A percentile compares a stretch with the other conserved stretches of the same genome.
These are phyloP conservation scores for Phaetusa simplex DNA, from an alignment of 2,113 vertebrate genomes.

Conservation along the genomic window DNA sequence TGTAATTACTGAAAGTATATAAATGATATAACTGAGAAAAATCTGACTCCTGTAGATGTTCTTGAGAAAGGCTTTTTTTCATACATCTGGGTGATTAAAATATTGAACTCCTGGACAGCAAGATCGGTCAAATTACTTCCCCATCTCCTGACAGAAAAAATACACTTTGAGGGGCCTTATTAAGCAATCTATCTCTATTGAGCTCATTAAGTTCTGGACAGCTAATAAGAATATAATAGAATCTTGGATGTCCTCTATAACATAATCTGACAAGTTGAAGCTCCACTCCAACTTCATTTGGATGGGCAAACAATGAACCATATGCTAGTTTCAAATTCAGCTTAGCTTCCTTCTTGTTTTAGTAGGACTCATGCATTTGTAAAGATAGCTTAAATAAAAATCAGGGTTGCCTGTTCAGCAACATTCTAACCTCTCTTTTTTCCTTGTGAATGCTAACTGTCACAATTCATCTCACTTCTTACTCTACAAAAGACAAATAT, in stretches of 20 bases:
- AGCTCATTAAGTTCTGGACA: constrained; percentile 68
- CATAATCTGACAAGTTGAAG: constrained; percentile 70
- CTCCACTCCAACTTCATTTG: constrained; percentile 64
- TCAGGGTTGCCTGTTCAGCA: background rate
- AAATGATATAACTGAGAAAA: constrained; percentile 64
- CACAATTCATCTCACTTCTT: background rate
- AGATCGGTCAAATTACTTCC: constrained; percentile 57
- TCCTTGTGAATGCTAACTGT: background rate
- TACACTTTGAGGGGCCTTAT: constrained; percentile 53
- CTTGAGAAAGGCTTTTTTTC: constrained; percentile 25
- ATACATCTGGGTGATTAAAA: constrained; percentile 60
- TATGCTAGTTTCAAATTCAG: constrained; percentile 47
- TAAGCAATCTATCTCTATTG: constrained; percentile 70
- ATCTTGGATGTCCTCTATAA: constrained; percentile 67
- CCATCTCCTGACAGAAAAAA: constrained; percentile 59
- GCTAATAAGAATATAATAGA: constrained; percentile 72
- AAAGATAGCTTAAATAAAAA: constrained; percentile 17
- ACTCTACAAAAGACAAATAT: background rate
- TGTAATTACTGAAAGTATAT: constrained; percentile 73
- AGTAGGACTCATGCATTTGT: background rate
- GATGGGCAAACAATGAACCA: constrained; percentile 62
- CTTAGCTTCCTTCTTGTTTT: background rate
- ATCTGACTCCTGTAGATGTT: constrained; percentile 53
- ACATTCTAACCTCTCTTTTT: background rate
- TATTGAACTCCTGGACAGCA: constrained; percentile 54